Evolutionary conservation across 1,140 invertebrate species (phyloP).

Genomic region (Coptotermes formosanus): DNA sequence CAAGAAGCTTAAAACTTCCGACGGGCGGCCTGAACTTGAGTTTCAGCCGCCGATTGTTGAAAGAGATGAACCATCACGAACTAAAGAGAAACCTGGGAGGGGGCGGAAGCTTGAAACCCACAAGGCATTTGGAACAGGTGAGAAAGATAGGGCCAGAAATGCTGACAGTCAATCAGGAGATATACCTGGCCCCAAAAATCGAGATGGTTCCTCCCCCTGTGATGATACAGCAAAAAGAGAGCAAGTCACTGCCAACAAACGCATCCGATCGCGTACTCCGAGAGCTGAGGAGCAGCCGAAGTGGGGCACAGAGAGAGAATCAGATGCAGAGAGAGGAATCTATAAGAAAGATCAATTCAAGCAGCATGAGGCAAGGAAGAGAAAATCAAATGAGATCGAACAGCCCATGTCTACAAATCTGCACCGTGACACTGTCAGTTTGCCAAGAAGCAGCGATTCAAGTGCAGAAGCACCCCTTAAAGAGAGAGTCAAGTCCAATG

Average conservation of each 20-base stretch:
- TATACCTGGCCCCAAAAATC: conserved; percentile 47
- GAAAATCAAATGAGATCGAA: conserved; percentile 41
- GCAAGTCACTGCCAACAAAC: background rate
- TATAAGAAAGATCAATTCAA: conserved; percentile 32
- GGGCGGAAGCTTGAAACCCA: conserved; percentile 30
- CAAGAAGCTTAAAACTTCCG: conserved; percentile 85
- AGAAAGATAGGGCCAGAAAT: conserved; percentile 61
- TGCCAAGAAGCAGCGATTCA: conserved; percentile 24
- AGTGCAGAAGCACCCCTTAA: conserved; percentile 22
- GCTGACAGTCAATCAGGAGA: conserved; percentile 61
- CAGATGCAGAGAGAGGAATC: conserved; percentile 32
- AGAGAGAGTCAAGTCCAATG: conserved; percentile 42
- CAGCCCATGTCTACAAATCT: background rate
- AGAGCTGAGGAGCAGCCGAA: conserved; percentile 36
- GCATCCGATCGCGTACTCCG: conserved; percentile 36
- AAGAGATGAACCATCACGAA: conserved; percentile 68
- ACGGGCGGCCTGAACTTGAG: conserved; percentile 72
- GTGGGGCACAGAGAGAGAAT: conserved; percentile 32
- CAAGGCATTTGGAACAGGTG: conserved; percentile 34
- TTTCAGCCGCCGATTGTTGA: conserved; percentile 69
- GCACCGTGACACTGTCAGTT: conserved; percentile 15
- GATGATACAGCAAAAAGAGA: conserved; percentile 16
- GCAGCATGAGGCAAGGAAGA: conserved; percentile 40
- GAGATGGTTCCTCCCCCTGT: conserved; percentile 21
- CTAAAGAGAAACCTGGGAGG: conserved; percentile 43